Evolutionary conservation across 2,113 vertebrate genomes (phyloP).

Genomic region (Rhagologus leucostigma): DNA sequence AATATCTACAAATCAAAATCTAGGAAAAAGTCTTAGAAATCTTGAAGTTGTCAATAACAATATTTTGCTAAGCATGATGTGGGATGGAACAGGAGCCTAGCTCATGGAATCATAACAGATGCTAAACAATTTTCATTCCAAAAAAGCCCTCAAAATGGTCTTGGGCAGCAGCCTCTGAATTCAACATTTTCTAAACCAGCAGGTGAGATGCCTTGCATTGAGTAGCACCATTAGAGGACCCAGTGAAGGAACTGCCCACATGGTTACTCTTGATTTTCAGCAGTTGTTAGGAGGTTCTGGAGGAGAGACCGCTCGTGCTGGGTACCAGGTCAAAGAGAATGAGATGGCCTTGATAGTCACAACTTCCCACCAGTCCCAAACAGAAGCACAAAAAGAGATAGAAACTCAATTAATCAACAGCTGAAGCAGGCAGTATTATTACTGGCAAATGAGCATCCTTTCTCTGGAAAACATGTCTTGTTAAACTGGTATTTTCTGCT

Average conservation of each 20-base stretch:
- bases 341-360: background rate
- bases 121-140: background rate
- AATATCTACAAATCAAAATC: background rate
- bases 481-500: conserved; percentile 22
- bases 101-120: background rate
- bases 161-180: background rate
- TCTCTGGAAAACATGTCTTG: background rate
- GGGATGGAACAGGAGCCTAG: background rate
- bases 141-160: background rate
- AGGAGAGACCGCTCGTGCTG: background rate
- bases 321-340: background rate
- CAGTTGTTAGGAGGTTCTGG: background rate
- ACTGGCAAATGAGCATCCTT: background rate
- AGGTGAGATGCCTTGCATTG: background rate
- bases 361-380: background rate
- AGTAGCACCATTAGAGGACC: background rate
- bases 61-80: background rate
- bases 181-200: background rate
- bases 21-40: background rate
- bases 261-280: background rate
- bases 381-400: background rate
- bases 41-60: background rate
- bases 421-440: background rate
- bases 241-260: background rate
- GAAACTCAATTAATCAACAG: background rate